Conservation (phyloP, 2,113 vertebrate genomes). For the Donacobius atricapilla region DNA sequence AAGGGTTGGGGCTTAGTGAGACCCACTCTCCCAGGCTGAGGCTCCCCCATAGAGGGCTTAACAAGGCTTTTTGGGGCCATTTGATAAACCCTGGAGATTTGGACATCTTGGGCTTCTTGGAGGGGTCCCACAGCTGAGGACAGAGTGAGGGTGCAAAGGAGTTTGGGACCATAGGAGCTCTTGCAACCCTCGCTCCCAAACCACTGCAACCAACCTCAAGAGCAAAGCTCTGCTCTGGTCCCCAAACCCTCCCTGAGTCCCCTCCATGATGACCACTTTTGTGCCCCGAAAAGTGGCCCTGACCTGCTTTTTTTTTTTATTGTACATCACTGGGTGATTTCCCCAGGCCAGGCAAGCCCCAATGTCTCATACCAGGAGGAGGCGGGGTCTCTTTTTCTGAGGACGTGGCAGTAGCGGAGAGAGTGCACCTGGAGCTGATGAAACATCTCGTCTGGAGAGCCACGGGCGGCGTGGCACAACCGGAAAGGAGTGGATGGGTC, state of each 20-base stretch:
- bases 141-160: neutral
- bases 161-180: neutral
- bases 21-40: neutral
- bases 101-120: neutral
- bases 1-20: rapidly evolving
- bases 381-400: neutral
- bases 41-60: neutral
- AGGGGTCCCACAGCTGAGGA: neutral
- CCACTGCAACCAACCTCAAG: rapidly evolving
- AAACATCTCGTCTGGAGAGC: neutral
- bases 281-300: neutral
- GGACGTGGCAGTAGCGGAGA: neutral
- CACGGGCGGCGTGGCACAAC: neutral
- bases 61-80: neutral
- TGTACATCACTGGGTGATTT: neutral
- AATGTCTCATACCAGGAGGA: rapidly evolving
- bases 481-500: neutral
- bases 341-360: neutral
- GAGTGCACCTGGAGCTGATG: neutral
- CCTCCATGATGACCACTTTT: rapidly evolving
- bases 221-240: neutral
- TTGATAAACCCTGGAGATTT: neutral
- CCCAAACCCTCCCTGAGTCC: neutral
- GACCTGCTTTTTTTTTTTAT: neutral
- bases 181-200: neutral